phyloP scores from a whole-genome alignment of 1,140 invertebrate species.

The Triops longicaudatus region DNA sequence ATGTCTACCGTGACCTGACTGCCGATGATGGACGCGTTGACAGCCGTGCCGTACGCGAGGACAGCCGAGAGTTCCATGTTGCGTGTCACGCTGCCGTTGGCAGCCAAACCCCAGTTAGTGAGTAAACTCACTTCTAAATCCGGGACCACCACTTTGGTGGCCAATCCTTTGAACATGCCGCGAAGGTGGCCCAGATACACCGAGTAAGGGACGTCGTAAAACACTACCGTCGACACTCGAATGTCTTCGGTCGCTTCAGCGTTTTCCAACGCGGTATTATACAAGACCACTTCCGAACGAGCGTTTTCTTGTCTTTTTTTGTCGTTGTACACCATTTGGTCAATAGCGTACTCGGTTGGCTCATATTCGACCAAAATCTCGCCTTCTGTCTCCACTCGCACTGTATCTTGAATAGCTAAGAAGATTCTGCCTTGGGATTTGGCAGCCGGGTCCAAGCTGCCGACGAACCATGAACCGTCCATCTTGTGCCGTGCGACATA shows the following conservation, averaged over 20 bases:
- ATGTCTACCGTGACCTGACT: slow-evolving; percentile 60
- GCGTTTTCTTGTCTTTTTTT: slow-evolving; percentile 47
- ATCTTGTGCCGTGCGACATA: slow-evolving; percentile 17
- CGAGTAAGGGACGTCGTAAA: slow-evolving; percentile 56
- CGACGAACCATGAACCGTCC: neutral
- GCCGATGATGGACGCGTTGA: slow-evolving; percentile 63
- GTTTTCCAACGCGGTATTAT: slow-evolving; percentile 53
- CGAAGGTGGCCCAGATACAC: slow-evolving; percentile 68
- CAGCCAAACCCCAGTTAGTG: slow-evolving; percentile 38
- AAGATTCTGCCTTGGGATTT: slow-evolving; percentile 21
- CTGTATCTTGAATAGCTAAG: neutral
- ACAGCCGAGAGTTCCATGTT: slow-evolving; percentile 46
- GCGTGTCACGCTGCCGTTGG: slow-evolving; percentile 59
- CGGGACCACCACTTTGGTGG: slow-evolving; percentile 53
- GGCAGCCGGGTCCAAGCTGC: slow-evolving; percentile 20
- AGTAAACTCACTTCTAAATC: slow-evolving; percentile 42
- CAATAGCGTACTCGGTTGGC: slow-evolving; percentile 62
- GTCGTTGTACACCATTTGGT: slow-evolving; percentile 51
- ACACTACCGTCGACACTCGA: slow-evolving; percentile 51
- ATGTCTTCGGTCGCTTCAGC: slow-evolving; percentile 39
- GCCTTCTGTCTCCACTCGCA: slow-evolving; percentile 39
- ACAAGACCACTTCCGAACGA: slow-evolving; percentile 46
- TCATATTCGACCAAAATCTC: slow-evolving; percentile 69
- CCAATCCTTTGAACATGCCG: slow-evolving; percentile 60
- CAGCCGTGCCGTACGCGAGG: slow-evolving; percentile 61